A percentile compares a stretch with the other conserved stretches of the same genome.
phyloP scores from a whole-genome alignment of 1,140 invertebrate species.

The Zaprionus nigranus region DNA sequence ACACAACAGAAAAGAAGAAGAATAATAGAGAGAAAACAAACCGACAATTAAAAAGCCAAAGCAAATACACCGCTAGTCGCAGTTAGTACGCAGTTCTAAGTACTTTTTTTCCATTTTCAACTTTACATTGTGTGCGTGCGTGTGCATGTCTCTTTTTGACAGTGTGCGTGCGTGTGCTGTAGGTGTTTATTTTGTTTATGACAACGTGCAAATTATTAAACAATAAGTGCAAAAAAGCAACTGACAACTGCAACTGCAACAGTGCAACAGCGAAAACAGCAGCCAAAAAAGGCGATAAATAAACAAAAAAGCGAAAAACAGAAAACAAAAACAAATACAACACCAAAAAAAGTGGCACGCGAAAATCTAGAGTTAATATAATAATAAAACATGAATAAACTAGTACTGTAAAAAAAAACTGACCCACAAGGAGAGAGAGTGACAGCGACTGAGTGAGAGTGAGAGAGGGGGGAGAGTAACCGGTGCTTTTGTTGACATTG shows the following conservation, averaged over 20 bases:
- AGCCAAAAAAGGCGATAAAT: constrained; percentile 23
- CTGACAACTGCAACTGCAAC: constrained; percentile 14
- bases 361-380: constrained; percentile 35
- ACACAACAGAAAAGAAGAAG: neutral
- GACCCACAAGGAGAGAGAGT: constrained; percentile 16
- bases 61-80: constrained; percentile 52
- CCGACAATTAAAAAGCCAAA: constrained; percentile 46
- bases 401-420: constrained; percentile 27
- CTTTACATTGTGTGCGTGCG: constrained; percentile 8
- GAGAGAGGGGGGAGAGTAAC: neutral
- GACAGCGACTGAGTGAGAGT: neutral
- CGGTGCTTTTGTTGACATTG: constrained; percentile 30
- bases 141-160: neutral
- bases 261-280: constrained; percentile 25
- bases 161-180: constrained; percentile 28
- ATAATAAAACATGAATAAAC: constrained; percentile 16
- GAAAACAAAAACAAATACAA: constrained; percentile 22
- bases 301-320: constrained; percentile 28
- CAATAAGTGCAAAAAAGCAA: constrained; percentile 26
- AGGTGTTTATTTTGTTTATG: constrained; percentile 51
- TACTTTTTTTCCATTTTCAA: constrained; percentile 27
- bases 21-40: constrained; percentile 33
- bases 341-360: constrained; percentile 37
- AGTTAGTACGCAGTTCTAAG: constrained; percentile 71
- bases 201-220: constrained; percentile 64